Evolutionary conservation across 2,113 vertebrate species (phyloP), one percentile per base, ranked within the genome.

Genomic region (Oenanthe oenanthe): DNA sequence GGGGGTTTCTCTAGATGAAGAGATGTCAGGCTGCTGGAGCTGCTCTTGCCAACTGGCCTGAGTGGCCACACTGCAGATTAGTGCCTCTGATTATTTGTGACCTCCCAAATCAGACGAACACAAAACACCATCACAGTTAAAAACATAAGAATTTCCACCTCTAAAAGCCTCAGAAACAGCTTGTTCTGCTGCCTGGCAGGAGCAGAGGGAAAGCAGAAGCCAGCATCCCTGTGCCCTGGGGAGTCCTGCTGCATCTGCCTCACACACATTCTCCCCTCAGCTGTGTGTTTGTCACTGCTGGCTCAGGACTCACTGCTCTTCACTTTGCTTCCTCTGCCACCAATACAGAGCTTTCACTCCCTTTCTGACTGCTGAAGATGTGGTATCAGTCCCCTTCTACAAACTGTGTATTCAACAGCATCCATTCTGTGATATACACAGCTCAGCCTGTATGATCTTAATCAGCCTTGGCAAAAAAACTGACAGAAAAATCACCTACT

Each of bases 1-100:
- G 70, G 62, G 31, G 42, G 32, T 36, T 71, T 97, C 96, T 97
- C 62, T 84, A 96, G 77, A 88, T 22, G 13, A 94, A 87, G 17
- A 85, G 56, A 66, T 76, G 63, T 62, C 1, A 31, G 66, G 36
- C 29, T 31, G 34, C 31, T 56, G 53, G 71, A 80, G 36, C 25
- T 43, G 47, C 47, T 51, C 53, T 93, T 68, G 76, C 18, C 82
- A 68, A 26, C 3, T 31, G 25, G 25, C 17, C 92, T 58, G 28
- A 21, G 20, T 24, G 34, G n/a, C 66, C 9, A 48, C 45, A 14
- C 0, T 29, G 62, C 67, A 88, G 54, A 61, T 32, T 42, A 61
- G 73, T 10, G 28, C 50, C 45, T 66, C 34, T 47, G 32, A 91
- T 56, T 12, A 47, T 9, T 6, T 40, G 32, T 47, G 12, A 38